Percentiles rank a stretch among this genome's conserved stretches.
These are phyloP conservation scores for Enteromius unitaeniatus DNA, from an alignment of 2,797 vertebrate species.

Conservation along the genomic window DNA sequence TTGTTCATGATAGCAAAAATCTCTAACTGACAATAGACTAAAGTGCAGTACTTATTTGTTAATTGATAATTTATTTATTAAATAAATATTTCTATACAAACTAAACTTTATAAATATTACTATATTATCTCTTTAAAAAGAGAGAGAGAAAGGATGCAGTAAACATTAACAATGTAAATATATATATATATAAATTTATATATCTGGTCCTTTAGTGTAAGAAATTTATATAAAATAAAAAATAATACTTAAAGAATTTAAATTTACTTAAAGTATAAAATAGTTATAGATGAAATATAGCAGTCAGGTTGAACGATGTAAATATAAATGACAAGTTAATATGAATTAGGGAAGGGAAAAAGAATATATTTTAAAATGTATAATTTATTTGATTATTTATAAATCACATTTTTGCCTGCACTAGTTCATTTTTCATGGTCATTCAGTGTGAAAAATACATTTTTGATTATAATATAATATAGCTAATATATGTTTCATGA, in stretches of 20 bases:
- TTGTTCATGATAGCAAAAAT: neutral
- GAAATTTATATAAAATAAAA: neutral
- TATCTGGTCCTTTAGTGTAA: neutral
- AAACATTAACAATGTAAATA: neutral
- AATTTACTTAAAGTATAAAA: neutral
- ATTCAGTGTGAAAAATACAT: too few species aligned
- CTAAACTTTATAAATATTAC: neutral
- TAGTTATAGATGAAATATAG: neutral
- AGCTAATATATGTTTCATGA: too few species aligned
- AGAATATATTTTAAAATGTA: neutral
- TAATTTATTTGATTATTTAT: too few species aligned
- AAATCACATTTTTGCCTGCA: neutral
- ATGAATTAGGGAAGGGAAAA: neutral
- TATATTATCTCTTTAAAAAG: neutral
- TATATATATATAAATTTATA: neutral
- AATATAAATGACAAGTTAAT: neutral
- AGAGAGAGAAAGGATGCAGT: too few species aligned
- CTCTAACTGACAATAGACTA: constrained; percentile 8
- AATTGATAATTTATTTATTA: neutral
- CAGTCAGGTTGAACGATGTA: neutral
- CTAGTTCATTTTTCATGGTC: too few species aligned
- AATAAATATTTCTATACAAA: neutral
- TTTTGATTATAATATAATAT: too few species aligned
- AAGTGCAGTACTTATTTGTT: neutral
- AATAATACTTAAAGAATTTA: neutral